Evolutionary conservation across 2,888 invertebrate genomes (phyloP), one percentile per base, ranked within the genome.

Genomic region (Cosmopolites sordidus): DNA sequence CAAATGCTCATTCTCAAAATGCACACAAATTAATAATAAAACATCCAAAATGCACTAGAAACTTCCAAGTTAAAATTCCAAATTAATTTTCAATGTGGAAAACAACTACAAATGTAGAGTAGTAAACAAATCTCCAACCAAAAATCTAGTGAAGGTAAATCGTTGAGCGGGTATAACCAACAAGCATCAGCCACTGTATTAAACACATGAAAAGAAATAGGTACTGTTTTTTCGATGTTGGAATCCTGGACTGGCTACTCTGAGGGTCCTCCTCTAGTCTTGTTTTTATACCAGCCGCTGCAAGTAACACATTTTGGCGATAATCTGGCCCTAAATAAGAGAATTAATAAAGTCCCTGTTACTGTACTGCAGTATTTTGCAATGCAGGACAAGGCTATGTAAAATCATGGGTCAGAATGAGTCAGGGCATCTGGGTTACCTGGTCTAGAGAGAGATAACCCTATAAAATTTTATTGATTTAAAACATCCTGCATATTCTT

Each of bases 161-260:
- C 73, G 73, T 71, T 74, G 74, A 73, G 74, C 74, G 72, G 73
- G 73, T 73, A 69, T 68, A 74, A 74, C 73, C 74, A 75, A 74
- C 74, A 74, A 74, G 74, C 74, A 75, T 74, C 73, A 74, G 73
- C 73, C 73, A 73, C 73, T 74, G 73, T 74, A 73, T 73, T 64
- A 64, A 75, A 74, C 74, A 74, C 74, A 74, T 74, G 74, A 74
- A 74, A 74, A 74, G 71, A 72, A 73, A 75, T 75, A 74, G 69
- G 74, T 75, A 75, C 75, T 75, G 74, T 74, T 73, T 73, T 66
- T 64, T 67, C 63, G 71, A 65, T 58, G 66, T 66, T 65, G 63
- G 58, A 59, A 60, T 66, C 67, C 68, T 59, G 62, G 62, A 61
- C 60, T 62, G 64, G 48, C 30, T 47, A 49, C 60, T 54, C 64